Percentiles rank a stretch among this genome's conserved stretches.
Evolutionary conservation across 1,140 invertebrate species (phyloP).

Genomic region (Bathynomus jamesi): DNA sequence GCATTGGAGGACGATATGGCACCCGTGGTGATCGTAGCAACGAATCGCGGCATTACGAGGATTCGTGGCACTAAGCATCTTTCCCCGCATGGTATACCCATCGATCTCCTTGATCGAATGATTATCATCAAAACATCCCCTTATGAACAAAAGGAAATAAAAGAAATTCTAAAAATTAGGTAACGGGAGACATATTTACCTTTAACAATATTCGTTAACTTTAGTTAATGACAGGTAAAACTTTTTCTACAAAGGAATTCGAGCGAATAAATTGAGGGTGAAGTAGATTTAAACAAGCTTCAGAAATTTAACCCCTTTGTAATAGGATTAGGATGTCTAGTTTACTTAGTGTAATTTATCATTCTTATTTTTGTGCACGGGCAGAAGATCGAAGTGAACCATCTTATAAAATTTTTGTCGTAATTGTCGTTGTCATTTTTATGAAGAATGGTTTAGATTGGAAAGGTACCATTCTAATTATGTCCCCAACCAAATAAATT

Average conservation of each 20-base stretch:
- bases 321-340: neutral
- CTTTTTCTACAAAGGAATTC: no score
- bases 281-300: no score
- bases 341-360: neutral
- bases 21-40: constrained; percentile 96
- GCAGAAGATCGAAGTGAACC: no score
- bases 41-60: constrained; percentile 89
- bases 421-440: no score
- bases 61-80: constrained; percentile 90
- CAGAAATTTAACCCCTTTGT: neutral
- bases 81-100: constrained; percentile 92
- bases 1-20: constrained; percentile 95
- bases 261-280: no score
- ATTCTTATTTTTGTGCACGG: neutral
- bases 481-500: no score
- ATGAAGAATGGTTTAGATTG: no score
- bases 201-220: no score
- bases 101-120: constrained; percentile 91
- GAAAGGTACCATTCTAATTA: no score
- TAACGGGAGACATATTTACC: constrained; percentile 39
- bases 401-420: no score
- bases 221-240: no score
- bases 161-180: constrained; percentile 86
- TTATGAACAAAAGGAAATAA: constrained; percentile 81
- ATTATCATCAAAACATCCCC: constrained; percentile 88